Conservation (phyloP, 2,888 invertebrate species). For the Rosalia funebris region DNA sequence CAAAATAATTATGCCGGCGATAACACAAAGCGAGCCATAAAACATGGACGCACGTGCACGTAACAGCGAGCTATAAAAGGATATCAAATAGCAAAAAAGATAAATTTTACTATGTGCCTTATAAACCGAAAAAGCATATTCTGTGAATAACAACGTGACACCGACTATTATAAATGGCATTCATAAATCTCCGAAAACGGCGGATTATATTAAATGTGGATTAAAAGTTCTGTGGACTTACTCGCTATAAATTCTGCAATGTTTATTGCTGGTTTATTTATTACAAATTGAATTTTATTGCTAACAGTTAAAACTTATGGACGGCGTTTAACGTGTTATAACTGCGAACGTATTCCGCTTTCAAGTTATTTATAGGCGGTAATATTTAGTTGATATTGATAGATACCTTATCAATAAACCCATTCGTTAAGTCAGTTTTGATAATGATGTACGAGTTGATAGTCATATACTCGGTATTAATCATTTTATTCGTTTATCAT, state of each 20-base stretch:
- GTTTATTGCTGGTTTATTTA: slow-evolving; percentile 19
- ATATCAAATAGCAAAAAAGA: slow-evolving; percentile 11
- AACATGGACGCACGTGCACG: not conserved
- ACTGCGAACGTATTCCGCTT: too few relatives aligned
- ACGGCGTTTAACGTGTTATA: too few relatives aligned
- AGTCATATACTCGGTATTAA: too few relatives aligned
- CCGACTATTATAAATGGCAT: slow-evolving; percentile 23
- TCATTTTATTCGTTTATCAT: too few relatives aligned
- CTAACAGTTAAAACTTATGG: too few relatives aligned
- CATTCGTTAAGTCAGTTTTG: too few relatives aligned
- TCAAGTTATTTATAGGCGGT: too few relatives aligned
- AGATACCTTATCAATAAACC: too few relatives aligned
- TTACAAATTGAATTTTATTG: slow-evolving; percentile 25
- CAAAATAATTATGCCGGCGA: not conserved
- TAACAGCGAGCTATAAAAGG: not conserved
- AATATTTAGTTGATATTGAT: too few relatives aligned
- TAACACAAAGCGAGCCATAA: not conserved
- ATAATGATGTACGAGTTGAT: too few relatives aligned
- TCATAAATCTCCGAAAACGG: slow-evolving; percentile 25
- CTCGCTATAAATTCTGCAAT: slow-evolving; percentile 17
- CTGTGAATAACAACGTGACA: slow-evolving; percentile 7
- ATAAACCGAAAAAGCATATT: slow-evolving; percentile 30
- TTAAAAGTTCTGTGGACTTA: slow-evolving; percentile 22
- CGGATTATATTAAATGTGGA: slow-evolving; percentile 26
- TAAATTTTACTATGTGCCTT: slow-evolving; percentile 12